These are phyloP conservation scores for Drosophila funebris DNA, from an alignment of 1,140 invertebrate species.

Conservation along the genomic window DNA sequence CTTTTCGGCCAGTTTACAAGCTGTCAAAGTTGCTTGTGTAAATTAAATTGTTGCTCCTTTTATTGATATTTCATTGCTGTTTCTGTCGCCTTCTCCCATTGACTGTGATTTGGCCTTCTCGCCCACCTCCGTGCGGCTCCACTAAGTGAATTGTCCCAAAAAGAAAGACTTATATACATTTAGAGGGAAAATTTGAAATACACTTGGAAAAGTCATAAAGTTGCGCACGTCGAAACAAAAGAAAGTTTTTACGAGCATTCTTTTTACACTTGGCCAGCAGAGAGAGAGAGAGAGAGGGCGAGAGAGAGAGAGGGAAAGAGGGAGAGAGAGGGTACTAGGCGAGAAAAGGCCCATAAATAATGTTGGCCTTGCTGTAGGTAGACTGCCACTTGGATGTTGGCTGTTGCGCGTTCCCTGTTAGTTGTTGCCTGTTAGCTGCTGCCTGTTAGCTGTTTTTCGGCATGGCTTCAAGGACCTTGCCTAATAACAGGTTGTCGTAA, in stretches of 20 bases:
- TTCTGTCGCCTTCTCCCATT: background rate
- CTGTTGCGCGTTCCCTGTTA: too few relatives aligned
- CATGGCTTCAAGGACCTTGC: constrained; percentile 65
- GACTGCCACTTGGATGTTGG: background rate
- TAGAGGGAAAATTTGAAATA: constrained; percentile 28
- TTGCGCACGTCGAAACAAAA: constrained; percentile 72
- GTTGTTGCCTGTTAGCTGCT: background rate
- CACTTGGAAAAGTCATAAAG: constrained; percentile 77
- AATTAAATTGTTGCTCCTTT: constrained; percentile 80
- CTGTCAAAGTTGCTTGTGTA: constrained; percentile 76
- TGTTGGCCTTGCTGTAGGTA: constrained; percentile 53
- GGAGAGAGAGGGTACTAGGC: constrained; percentile 20
- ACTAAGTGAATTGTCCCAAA: background rate
- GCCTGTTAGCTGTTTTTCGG: constrained; percentile 5
- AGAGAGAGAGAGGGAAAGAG: background rate
- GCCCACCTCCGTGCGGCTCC: background rate
- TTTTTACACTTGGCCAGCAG: constrained; percentile 10
- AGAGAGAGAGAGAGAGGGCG: background rate
- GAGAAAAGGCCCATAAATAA: constrained; percentile 59
- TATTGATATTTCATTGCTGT: constrained; percentile 76
- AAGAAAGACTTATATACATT: constrained; percentile 3
- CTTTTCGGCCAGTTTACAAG: constrained; percentile 44
- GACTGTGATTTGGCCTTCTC: constrained; percentile 59
- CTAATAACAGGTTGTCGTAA: constrained; percentile 63
- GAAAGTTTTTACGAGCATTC: constrained; percentile 76